phyloP scores from a whole-genome alignment of 2,113 vertebrate genomes.

The Odocoileus hemionus region DNA sequence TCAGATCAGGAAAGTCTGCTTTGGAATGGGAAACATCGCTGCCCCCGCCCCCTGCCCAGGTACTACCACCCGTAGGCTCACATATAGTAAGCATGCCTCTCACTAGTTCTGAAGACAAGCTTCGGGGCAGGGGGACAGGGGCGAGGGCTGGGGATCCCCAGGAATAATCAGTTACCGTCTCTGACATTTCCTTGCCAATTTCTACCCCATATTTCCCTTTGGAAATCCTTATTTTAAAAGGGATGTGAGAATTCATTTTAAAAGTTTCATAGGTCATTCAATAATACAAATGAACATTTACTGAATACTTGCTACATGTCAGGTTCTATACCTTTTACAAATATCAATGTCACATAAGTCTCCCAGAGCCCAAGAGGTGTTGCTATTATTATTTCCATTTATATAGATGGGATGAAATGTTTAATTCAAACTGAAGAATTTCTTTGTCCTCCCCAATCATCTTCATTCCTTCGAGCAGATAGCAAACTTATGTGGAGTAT shows the following conservation, averaged over 20 bases:
- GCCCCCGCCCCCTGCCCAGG: accelerated
- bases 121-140: accelerated
- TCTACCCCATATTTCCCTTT: not conserved
- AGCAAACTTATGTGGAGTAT: not conserved
- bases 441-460: not conserved
- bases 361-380: not conserved
- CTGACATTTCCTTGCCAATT: not conserved
- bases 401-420: not conserved
- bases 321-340: not conserved
- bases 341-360: not conserved
- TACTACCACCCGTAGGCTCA: not conserved
- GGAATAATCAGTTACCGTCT: not conserved
- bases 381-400: not conserved
- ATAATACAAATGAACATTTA: not conserved
- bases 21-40: not conserved
- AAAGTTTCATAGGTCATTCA: not conserved
- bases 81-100: not conserved
- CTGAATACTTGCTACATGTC: not conserved
- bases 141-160: not conserved
- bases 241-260: not conserved
- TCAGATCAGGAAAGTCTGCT: not conserved
- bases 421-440: not conserved
- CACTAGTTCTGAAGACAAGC: not conserved
- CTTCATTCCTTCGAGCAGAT: not conserved
- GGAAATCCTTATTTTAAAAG: not conserved